Conservation (phyloP, 2,797 vertebrate species). For the Catostomus latipinnis region DNA sequence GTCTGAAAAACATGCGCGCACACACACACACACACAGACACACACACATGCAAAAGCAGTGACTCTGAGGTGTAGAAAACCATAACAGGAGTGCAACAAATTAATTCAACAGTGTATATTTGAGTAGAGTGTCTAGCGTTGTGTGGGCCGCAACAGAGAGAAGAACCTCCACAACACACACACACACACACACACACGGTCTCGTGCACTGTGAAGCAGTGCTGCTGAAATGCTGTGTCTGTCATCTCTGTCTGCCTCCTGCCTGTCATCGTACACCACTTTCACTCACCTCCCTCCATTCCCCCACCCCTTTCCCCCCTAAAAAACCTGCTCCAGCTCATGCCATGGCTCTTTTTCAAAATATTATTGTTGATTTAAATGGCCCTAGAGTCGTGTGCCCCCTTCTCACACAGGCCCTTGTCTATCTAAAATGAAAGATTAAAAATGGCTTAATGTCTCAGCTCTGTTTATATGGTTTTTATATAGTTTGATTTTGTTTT, state of each 20-base stretch:
- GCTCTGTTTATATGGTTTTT: slow-evolving; percentile 42
- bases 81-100: slow-evolving; percentile 38
- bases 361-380: slow-evolving; percentile 65
- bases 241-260: slow-evolving; percentile 61
- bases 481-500: slow-evolving; percentile 52
- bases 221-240: slow-evolving; percentile 59
- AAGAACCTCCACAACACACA: slow-evolving; percentile 18
- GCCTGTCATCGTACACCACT: slow-evolving; percentile 57
- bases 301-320: slow-evolving; percentile 13
- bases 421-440: slow-evolving; percentile 46
- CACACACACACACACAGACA: slow-evolving; percentile 20
- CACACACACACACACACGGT: slow-evolving; percentile 40
- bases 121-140: slow-evolving; percentile 40
- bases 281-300: slow-evolving; percentile 18
- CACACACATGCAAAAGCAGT: not conserved
- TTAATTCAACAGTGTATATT: slow-evolving; percentile 47
- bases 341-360: slow-evolving; percentile 52
- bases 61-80: slow-evolving; percentile 22
- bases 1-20: slow-evolving; percentile 12
- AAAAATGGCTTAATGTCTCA: slow-evolving; percentile 43
- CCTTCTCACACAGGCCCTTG: slow-evolving; percentile 40
- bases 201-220: slow-evolving; percentile 7
- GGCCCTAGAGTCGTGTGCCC: slow-evolving; percentile 41
- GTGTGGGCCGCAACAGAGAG: slow-evolving; percentile 42
- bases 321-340: slow-evolving; percentile 43